phyloP scores from a whole-genome alignment of 2,888 invertebrate genomes.

The Agonopterix arenella region DNA sequence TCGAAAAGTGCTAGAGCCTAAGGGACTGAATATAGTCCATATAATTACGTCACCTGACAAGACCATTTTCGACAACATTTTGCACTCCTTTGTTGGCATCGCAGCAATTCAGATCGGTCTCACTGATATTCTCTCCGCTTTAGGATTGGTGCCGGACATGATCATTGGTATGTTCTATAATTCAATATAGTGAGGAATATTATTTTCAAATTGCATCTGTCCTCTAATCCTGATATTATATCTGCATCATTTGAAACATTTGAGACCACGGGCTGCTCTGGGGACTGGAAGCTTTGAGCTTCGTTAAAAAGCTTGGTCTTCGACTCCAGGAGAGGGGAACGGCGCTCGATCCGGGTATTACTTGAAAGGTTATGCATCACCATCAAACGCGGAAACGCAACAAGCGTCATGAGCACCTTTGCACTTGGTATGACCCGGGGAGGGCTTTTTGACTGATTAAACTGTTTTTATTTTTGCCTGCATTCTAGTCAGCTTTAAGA shows the following conservation, averaged over 20 bases:
- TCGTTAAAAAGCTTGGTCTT: too few relatives aligned
- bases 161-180: constrained; percentile 78
- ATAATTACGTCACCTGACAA: constrained; percentile 81
- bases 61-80: constrained; percentile 71
- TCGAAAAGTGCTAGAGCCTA: constrained; percentile 73
- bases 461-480: neutral
- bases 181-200: neutral
- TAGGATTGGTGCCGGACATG: constrained; percentile 82
- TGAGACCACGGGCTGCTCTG: too few relatives aligned
- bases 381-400: neutral
- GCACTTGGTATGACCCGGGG: neutral
- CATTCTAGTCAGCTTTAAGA: too few relatives aligned
- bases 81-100: constrained; percentile 85
- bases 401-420: neutral
- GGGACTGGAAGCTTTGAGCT: too few relatives aligned
- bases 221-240: too few relatives aligned
- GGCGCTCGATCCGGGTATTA: too few relatives aligned
- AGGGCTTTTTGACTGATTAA: neutral
- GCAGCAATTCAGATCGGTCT: constrained; percentile 82
- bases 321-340: too few relatives aligned
- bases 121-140: constrained; percentile 54
- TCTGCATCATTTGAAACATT: neutral
- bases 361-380: too few relatives aligned
- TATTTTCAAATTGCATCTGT: neutral
- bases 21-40: constrained; percentile 80